Conservation (phyloP, 1,140 invertebrate genomes). For the Gonatopus flavifemur region DNA sequence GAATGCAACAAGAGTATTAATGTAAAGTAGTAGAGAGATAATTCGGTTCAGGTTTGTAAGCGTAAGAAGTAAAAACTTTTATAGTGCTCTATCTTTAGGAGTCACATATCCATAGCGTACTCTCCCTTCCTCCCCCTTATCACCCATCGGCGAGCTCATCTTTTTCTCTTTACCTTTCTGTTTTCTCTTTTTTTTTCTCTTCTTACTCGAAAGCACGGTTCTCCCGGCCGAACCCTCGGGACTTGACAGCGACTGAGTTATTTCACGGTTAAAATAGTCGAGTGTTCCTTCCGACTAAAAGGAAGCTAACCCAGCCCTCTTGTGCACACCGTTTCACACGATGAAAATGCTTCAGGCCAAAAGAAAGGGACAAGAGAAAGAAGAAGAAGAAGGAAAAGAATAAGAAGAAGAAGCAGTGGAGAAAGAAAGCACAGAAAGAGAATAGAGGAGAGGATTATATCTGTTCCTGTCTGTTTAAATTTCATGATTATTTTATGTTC, state of each 20-base stretch:
- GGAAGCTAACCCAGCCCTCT: slow-evolving; percentile 11
- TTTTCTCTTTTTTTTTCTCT: slow-evolving; percentile 8
- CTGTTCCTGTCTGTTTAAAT: no score
- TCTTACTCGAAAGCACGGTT: slow-evolving; percentile 11
- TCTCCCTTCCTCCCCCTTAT: slow-evolving; percentile 18
- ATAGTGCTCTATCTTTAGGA: slow-evolving; percentile 50
- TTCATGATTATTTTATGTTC: no score
- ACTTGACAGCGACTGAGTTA: slow-evolving; percentile 41
- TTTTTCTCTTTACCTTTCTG: slow-evolving; percentile 5
- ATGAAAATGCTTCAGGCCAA: slow-evolving; percentile 23
- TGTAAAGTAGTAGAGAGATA: background rate
- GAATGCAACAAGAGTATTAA: no score
- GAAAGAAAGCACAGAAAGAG: no score
- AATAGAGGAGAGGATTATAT: no score
- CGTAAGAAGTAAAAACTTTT: slow-evolving; percentile 40
- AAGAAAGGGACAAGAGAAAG: slow-evolving; percentile 25
- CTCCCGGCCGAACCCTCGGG: slow-evolving; percentile 25
- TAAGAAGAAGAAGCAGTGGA: no score
- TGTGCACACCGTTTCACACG: slow-evolving; percentile 20
- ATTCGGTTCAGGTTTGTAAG: background rate
- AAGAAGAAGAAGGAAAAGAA: no score
- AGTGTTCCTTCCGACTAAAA: slow-evolving; percentile 36
- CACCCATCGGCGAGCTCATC: background rate
- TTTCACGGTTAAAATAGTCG: slow-evolving; percentile 54
- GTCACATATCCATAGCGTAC: slow-evolving; percentile 41